Evolutionary conservation across 2,888 invertebrate species (phyloP), one percentile per base, ranked within the genome.

Genomic region (Yponomeuta evonymella): DNA sequence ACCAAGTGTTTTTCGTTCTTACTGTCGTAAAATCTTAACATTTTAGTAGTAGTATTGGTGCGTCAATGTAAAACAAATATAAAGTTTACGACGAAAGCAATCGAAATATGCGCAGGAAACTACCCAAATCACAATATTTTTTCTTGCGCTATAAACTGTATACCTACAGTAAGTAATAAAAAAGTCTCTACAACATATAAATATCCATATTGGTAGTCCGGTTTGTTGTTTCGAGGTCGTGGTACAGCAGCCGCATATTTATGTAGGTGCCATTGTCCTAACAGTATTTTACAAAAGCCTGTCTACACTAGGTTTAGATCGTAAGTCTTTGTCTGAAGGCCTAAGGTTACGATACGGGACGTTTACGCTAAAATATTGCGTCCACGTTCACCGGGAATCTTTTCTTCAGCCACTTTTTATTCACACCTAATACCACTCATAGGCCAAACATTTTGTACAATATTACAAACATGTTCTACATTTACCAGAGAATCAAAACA

Each of bases 231-330:
- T 64, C 64, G 30, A 64, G 23, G 51, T 58, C 1, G 29, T 11
- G 30, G 30, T 23, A 29, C n/a, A 23, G 30, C 29, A 30, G n/a
- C 64, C 30, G 64, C 11, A 30, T 67, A 15, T 67, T 67, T 67
- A 36, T 67, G 67, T 67, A 36, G 36, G 67, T 36, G 23, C 67
- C 43, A 36, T 67, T 67, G 67, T 67, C 67, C 36, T 67, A 12
- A 67, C 67, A 67, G 43, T 67, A 67, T 67, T 67, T 67, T 67
- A 67, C 67, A 15, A 67, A 58, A 48, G 67, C 33, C 33, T 67
- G 12, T 67, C 36, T 12, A 67, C 67, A 67, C 48, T 67, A 67
- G 67, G 43, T 67, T 67, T 43, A 67, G 67, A 67, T 67, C 67
- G 67, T 67, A 15, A 33, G 10, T 67, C 67, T 67, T 67, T 67